phyloP scores from a whole-genome alignment of 2,888 invertebrate genomes.

The Parnassius smintheus region DNA sequence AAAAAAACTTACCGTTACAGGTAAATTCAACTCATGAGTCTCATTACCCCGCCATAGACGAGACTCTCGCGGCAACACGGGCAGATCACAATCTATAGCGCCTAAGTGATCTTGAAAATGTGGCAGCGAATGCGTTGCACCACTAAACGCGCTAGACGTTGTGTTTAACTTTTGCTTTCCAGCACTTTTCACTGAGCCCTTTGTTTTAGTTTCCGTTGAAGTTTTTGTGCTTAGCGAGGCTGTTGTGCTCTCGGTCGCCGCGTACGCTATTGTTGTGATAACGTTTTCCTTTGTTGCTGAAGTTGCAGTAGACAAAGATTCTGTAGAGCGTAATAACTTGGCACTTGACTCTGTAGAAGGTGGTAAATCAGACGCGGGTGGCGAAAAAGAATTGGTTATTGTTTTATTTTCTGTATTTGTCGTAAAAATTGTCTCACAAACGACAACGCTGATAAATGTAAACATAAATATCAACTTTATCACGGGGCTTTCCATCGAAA shows the following conservation, averaged over 20 bases:
- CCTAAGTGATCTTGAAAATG: slow-evolving; percentile 83
- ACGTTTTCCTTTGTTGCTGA: slow-evolving; percentile 63
- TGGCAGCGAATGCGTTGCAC: slow-evolving; percentile 61
- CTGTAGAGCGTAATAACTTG: slow-evolving; percentile 56
- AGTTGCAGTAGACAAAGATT: slow-evolving; percentile 52
- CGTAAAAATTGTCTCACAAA: slow-evolving; percentile 48
- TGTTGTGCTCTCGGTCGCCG: slow-evolving; percentile 54
- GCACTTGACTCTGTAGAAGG: slow-evolving; percentile 45
- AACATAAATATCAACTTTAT: slow-evolving; percentile 32
- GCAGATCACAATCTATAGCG: slow-evolving; percentile 84
- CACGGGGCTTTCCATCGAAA: slow-evolving; percentile 10
- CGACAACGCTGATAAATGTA: slow-evolving; percentile 51
- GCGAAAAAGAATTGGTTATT: slow-evolving; percentile 49
- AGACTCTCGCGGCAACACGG: slow-evolving; percentile 83
- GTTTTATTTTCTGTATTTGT: slow-evolving; percentile 51
- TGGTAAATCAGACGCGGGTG: slow-evolving; percentile 46
- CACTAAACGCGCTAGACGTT: slow-evolving; percentile 59
- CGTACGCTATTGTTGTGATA: slow-evolving; percentile 62
- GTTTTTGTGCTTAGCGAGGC: slow-evolving; percentile 55
- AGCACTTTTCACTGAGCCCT: slow-evolving; percentile 65
- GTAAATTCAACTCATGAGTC: slow-evolving; percentile 85
- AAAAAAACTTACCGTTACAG: slow-evolving; percentile 81
- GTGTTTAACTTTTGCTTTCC: slow-evolving; percentile 69
- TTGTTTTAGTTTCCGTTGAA: slow-evolving; percentile 61
- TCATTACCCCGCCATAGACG: slow-evolving; percentile 87